Percentiles rank a stretch among this genome's conserved stretches.
Evolutionary conservation across 2,797 vertebrate genomes (phyloP).

Genomic region (Pangasius krempfi): DNA sequence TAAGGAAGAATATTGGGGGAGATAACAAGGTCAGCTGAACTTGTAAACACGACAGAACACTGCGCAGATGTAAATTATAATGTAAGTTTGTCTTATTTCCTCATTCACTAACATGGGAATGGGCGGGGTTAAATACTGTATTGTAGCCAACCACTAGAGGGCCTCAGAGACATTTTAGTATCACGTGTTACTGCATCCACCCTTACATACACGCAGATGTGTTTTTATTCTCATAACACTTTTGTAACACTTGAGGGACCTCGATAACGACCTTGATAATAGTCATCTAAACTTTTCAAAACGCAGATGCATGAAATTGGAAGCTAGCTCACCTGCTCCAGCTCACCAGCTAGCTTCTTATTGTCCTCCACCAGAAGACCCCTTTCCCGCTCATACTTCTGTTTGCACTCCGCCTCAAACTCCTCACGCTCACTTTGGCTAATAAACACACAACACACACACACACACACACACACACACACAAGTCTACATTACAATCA

Average conservation of each 20-base stretch:
- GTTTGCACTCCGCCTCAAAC: constrained; percentile 90
- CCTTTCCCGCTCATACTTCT: constrained; percentile 92
- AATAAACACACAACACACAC: constrained; percentile 44
- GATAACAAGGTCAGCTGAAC: background rate
- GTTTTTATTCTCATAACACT: background rate
- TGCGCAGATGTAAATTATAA: background rate
- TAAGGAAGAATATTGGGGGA: background rate
- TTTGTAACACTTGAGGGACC: background rate
- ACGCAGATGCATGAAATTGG: background rate
- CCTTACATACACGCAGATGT: background rate
- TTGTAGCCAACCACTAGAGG: background rate
- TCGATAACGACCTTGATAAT: too few species aligned
- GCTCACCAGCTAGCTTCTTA: constrained; percentile 90
- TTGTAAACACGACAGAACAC: background rate
- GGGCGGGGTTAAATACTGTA: background rate
- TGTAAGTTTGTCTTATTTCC: background rate
- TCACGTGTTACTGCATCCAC: background rate
- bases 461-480: constrained; percentile 21
- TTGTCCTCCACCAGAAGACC: constrained; percentile 87
- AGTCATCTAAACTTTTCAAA: background rate
- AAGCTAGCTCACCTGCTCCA: constrained; percentile 84
- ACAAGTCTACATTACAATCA: constrained; percentile 8
- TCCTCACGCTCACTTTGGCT: constrained; percentile 94
- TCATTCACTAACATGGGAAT: background rate
- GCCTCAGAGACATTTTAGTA: background rate